Percentiles rank a stretch among this genome's conserved stretches.
phyloP scores from a whole-genome alignment of 2,888 invertebrate species.

The Cataglyphis livida region DNA sequence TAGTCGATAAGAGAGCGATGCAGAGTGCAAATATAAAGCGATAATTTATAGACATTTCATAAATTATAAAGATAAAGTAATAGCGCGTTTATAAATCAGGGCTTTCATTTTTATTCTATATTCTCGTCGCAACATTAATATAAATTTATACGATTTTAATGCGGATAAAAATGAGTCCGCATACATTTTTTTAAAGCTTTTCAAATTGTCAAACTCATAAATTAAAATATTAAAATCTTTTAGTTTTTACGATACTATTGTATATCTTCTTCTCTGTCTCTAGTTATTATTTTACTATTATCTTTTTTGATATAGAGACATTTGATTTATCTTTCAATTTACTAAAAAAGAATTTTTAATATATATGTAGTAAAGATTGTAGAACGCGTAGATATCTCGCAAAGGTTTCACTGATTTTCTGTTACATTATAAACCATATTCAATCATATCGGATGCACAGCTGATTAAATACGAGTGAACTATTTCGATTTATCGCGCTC shows the following conservation, averaged over 20 bases:
- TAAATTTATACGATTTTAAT: background rate
- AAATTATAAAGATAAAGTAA: background rate
- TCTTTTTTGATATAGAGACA: no score
- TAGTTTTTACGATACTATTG: background rate
- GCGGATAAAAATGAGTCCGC: background rate
- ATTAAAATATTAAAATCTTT: background rate
- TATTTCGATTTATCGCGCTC: conserved; percentile 11
- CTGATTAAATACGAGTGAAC: conserved; percentile 22
- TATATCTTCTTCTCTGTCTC: no score
- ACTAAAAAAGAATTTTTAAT: background rate
- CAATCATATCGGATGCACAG: conserved; percentile 21
- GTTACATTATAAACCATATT: background rate
- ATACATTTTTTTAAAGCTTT: background rate
- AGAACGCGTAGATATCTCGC: background rate
- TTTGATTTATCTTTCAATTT: background rate
- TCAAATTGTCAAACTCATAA: background rate
- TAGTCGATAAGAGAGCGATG: conserved; percentile 7
- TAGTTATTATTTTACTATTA: no score
- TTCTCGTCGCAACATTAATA: background rate
- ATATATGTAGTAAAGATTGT: background rate
- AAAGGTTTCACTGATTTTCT: background rate
- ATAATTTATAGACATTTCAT: background rate
- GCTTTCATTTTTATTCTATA: background rate
- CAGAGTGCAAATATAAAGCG: background rate
- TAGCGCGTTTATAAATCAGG: background rate